These are phyloP conservation scores for Euwallacea similis DNA, from an alignment of 1,140 invertebrate genomes.

Conservation along the genomic window DNA sequence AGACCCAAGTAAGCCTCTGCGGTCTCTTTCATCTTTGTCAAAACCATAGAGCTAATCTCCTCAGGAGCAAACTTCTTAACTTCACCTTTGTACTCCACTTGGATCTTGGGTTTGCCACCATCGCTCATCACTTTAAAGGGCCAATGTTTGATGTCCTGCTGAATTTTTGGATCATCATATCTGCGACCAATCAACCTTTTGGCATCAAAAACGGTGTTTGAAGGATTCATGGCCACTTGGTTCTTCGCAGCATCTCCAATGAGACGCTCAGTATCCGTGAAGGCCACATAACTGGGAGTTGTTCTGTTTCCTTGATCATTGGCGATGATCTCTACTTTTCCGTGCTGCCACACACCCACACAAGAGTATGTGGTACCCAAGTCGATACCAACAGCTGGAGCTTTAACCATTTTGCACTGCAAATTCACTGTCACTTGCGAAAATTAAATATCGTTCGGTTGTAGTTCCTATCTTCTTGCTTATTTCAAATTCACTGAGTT, in stretches of 20 bases:
- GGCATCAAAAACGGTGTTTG: constrained; percentile 83
- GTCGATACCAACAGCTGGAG: constrained; percentile 88
- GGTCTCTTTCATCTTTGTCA: constrained; percentile 66
- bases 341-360: constrained; percentile 88
- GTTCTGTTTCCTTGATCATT: constrained; percentile 98
- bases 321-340: constrained; percentile 97
- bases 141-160: constrained; percentile 77
- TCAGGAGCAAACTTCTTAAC: constrained; percentile 77
- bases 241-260: constrained; percentile 98
- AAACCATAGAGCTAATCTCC: constrained; percentile 77
- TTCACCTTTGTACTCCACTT: constrained; percentile 76
- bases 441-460: no score
- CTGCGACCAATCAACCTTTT: constrained; percentile 62
- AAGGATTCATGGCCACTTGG: constrained; percentile 70
- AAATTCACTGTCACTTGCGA: no score
- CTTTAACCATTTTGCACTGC: constrained; percentile 63
- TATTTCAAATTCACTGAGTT: no score
- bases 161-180: constrained; percentile 71
- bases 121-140: constrained; percentile 75
- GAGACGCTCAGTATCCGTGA: constrained; percentile 94
- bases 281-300: constrained; percentile 96
- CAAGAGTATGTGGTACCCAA: constrained; percentile 88
- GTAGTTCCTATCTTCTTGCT: no score
- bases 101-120: constrained; percentile 73
- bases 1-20: constrained; percentile 61